Percentiles rank a stretch among this genome's conserved stretches.
Conservation (phyloP, 2,113 vertebrate species). For the Glaucidium brasilianum region DNA sequence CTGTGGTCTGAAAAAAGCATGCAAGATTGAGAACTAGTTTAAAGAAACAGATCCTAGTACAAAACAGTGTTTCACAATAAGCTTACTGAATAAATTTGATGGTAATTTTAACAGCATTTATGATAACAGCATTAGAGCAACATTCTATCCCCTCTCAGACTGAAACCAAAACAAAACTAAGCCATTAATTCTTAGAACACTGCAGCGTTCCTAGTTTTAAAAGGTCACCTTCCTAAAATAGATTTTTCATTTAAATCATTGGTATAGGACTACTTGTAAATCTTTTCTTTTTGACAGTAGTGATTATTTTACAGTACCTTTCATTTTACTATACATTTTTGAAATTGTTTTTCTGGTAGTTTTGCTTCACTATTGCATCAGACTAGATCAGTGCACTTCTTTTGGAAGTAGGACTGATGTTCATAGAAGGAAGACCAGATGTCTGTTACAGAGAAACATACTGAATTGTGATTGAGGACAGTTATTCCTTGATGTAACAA, state of each 20-base stretch:
- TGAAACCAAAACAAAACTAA: neutral
- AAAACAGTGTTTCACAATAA: neutral
- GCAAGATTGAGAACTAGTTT: slow-evolving; percentile 56
- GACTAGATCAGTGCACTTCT: neutral
- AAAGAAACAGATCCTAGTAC: neutral
- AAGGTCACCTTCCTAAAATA: neutral
- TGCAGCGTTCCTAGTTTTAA: neutral
- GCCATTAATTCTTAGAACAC: neutral
- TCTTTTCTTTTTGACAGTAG: neutral
- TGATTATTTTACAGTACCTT: neutral
- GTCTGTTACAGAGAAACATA: neutral
- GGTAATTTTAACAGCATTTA: neutral
- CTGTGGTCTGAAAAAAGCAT: slow-evolving; percentile 83
- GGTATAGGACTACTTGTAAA: neutral
- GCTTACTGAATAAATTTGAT: neutral
- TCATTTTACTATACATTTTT: neutral
- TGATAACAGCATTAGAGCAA: neutral
- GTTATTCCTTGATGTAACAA: neutral
- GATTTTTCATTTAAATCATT: neutral
- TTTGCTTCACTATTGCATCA: neutral
- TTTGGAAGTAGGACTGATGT: neutral
- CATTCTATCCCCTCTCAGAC: neutral
- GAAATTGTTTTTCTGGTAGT: neutral
- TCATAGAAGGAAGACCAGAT: neutral
- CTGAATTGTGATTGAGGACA: neutral